phyloP scores from a whole-genome alignment of 1,140 invertebrate genomes.

The Hyles euphorbiae region DNA sequence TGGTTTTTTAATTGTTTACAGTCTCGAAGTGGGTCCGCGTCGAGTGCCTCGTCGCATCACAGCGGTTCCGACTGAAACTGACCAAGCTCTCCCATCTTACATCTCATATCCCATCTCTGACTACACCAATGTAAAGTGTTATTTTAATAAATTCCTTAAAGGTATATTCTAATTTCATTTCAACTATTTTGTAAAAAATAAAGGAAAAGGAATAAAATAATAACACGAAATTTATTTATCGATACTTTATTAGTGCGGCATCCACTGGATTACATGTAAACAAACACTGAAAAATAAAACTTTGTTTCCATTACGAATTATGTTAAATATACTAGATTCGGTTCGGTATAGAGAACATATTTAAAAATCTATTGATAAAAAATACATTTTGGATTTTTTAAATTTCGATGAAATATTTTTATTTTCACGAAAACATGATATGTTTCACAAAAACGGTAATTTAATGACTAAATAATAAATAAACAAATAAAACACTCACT shows the following conservation, averaged over 20 bases:
- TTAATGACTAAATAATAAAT: background rate
- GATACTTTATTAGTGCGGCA: constrained; percentile 18
- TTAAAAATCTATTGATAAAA: background rate
- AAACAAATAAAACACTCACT: constrained; percentile 5
- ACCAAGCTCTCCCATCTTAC: background rate
- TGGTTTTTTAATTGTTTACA: background rate
- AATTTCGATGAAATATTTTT: background rate
- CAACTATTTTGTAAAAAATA: background rate
- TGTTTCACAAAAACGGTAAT: too few relatives aligned
- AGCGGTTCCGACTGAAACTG: constrained; percentile 52
- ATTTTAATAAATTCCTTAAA: constrained; percentile 11
- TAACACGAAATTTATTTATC: constrained; percentile 1
- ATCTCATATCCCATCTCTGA: too few relatives aligned
- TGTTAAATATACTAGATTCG: too few relatives aligned
- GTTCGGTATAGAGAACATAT: too few relatives aligned
- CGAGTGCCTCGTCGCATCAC: constrained; percentile 53
- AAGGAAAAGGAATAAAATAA: background rate
- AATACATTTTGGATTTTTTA: background rate
- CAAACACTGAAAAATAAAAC: background rate
- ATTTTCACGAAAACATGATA: too few relatives aligned
- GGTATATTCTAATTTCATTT: constrained; percentile 2
- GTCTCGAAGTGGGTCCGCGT: constrained; percentile 61
- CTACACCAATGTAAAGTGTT: constrained; percentile 4
- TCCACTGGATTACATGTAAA: constrained; percentile 15
- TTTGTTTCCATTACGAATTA: background rate